phyloP scores from a whole-genome alignment of 2,797 vertebrate species.

The Bradypodion pumilum region DNA sequence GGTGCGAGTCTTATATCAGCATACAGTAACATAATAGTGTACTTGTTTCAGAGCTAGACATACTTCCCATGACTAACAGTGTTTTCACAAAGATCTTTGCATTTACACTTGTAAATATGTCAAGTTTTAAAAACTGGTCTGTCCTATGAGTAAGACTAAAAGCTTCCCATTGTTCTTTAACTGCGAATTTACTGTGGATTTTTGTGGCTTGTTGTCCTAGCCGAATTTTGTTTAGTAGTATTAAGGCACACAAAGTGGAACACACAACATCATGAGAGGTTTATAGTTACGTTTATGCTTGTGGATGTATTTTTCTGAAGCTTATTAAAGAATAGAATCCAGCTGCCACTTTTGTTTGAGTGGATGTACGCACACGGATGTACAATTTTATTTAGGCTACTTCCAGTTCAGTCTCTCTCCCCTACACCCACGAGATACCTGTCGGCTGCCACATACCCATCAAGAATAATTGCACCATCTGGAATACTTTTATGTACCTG shows the following conservation, averaged over 20 bases:
- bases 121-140: slow-evolving; percentile 41
- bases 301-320: slow-evolving; percentile 39
- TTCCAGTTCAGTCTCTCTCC: slow-evolving; percentile 62
- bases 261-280: slow-evolving; percentile 26
- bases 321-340: slow-evolving; percentile 51
- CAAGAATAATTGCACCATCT: slow-evolving; percentile 80
- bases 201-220: neutral
- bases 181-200: slow-evolving; percentile 7
- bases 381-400: slow-evolving; percentile 62
- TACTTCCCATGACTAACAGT: slow-evolving; percentile 11
- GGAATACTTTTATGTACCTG: slow-evolving; percentile 69
- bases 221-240: slow-evolving; percentile 36
- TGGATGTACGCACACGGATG: neutral
- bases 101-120: slow-evolving; percentile 37
- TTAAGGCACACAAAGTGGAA: slow-evolving; percentile 13
- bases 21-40: slow-evolving; percentile 71
- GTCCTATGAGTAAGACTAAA: neutral
- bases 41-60: slow-evolving; percentile 73
- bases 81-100: slow-evolving; percentile 10
- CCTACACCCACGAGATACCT: slow-evolving; percentile 66
- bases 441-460: slow-evolving; percentile 75
- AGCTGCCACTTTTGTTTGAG: slow-evolving; percentile 47
- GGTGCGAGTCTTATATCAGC: slow-evolving; percentile 55
- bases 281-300: slow-evolving; percentile 20
- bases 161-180: slow-evolving; percentile 21